Evolutionary conservation across 2,113 vertebrate species (phyloP).

Genomic region (Muscicapa adusta): DNA sequence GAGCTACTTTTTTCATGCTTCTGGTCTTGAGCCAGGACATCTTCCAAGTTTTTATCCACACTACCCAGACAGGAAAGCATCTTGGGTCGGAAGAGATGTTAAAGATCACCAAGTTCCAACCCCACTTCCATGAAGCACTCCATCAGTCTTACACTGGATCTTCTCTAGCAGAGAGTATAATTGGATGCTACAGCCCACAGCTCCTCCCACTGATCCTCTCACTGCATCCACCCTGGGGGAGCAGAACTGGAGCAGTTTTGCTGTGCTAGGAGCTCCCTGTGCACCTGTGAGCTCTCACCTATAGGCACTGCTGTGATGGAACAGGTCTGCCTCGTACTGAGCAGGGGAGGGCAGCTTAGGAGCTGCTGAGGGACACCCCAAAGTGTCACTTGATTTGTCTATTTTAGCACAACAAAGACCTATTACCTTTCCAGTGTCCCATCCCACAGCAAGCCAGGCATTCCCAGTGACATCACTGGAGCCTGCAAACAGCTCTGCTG

Average conservation of each 20-base stretch:
- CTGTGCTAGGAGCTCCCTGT: background rate
- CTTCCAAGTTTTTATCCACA: background rate
- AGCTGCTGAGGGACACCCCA: too few species aligned
- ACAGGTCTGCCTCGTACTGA: background rate
- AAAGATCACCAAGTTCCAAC: background rate
- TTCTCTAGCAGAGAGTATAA: background rate
- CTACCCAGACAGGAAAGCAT: background rate
- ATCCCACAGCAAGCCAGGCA: background rate
- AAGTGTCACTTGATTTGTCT: background rate
- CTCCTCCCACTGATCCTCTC: background rate
- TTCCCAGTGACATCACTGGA: background rate
- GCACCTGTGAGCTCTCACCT: background rate
- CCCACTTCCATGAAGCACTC: background rate
- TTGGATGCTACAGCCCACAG: background rate
- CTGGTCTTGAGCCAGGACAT: background rate
- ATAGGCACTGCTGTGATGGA: background rate
- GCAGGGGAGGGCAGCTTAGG: background rate
- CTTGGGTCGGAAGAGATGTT: background rate
- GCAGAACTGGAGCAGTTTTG: background rate
- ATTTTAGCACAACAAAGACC: background rate
- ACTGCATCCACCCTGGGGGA: background rate
- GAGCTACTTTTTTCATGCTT: background rate
- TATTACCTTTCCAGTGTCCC: background rate
- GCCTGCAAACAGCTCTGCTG: background rate
- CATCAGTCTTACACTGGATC: background rate